phyloP scores from a whole-genome alignment of 2,797 vertebrate species.

The Oreochromis grahami region DNA sequence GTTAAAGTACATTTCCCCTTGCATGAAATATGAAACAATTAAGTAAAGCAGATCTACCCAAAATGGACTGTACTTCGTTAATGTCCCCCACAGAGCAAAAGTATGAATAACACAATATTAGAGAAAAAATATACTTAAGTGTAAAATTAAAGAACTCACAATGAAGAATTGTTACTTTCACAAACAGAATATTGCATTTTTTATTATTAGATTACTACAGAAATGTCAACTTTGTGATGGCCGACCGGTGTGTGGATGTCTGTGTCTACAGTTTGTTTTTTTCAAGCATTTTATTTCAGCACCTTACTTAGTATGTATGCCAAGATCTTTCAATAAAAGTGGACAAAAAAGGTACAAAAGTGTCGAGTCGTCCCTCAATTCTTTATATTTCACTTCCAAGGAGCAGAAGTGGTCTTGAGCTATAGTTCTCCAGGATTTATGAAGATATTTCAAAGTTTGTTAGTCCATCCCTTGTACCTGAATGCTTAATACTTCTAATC shows the following conservation, averaged over 20 bases:
- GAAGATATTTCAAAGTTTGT: background rate
- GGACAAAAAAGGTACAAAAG: fast-evolving
- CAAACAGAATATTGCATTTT: background rate
- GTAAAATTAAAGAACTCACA: background rate
- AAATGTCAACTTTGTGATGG: background rate
- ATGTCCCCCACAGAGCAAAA: background rate
- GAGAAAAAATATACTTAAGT: background rate
- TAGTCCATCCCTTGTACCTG: background rate
- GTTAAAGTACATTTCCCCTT: background rate
- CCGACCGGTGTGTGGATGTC: fast-evolving
- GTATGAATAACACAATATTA: background rate
- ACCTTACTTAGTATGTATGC: background rate
- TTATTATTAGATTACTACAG: background rate
- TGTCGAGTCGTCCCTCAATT: background rate
- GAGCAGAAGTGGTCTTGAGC: background rate
- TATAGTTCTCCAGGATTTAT: background rate
- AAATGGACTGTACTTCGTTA: background rate
- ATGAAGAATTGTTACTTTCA: background rate
- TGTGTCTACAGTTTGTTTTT: background rate
- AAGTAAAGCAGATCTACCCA: background rate
- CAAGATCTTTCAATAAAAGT: background rate
- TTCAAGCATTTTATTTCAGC: background rate
- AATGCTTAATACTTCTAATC: background rate
- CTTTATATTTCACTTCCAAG: background rate
- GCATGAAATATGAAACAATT: background rate